phyloP scores from a whole-genome alignment of 1,140 invertebrate species.

The Aphelenchoides besseyi region DNA sequence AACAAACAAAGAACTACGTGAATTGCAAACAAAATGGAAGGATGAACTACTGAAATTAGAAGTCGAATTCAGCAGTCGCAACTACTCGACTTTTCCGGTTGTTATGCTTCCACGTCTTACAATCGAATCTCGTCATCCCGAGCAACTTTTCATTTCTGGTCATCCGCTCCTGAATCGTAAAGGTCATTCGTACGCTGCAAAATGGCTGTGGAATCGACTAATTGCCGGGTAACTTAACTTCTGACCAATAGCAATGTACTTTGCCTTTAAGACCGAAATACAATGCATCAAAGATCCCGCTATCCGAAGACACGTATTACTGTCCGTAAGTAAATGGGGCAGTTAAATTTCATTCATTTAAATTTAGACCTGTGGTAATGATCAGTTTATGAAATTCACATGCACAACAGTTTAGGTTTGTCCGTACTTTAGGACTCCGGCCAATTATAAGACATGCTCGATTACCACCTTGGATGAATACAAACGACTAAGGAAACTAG shows the following conservation, averaged over 20 bases:
- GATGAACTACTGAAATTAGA: slow-evolving; percentile 37
- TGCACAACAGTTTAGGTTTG: too few species aligned
- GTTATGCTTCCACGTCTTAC: slow-evolving; percentile 41
- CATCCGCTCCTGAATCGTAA: slow-evolving; percentile 49
- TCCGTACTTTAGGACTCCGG: slow-evolving; percentile 54
- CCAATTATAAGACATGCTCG: slow-evolving; percentile 42
- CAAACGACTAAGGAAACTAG: slow-evolving; percentile 15
- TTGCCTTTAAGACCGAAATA: slow-evolving; percentile 53
- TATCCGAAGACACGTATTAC: slow-evolving; percentile 54
- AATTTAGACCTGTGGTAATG: too few species aligned
- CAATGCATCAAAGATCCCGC: slow-evolving; percentile 39
- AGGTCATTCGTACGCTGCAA: slow-evolving; percentile 57
- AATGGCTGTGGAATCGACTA: slow-evolving; percentile 55
- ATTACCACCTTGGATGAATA: slow-evolving; percentile 50
- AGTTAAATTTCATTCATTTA: background rate
- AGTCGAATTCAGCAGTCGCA: slow-evolving; percentile 41
- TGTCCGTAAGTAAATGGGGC: slow-evolving; percentile 46
- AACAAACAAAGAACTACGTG: slow-evolving; percentile 43
- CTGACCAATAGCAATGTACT: slow-evolving; percentile 17
- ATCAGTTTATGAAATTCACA: too few species aligned
- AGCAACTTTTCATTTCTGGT: slow-evolving; percentile 50
- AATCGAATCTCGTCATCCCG: slow-evolving; percentile 51
- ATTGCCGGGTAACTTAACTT: background rate
- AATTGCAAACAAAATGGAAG: slow-evolving; percentile 39
- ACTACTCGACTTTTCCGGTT: slow-evolving; percentile 52